phyloP scores from a whole-genome alignment of 2,113 vertebrate genomes.

The Lynx canadensis region DNA sequence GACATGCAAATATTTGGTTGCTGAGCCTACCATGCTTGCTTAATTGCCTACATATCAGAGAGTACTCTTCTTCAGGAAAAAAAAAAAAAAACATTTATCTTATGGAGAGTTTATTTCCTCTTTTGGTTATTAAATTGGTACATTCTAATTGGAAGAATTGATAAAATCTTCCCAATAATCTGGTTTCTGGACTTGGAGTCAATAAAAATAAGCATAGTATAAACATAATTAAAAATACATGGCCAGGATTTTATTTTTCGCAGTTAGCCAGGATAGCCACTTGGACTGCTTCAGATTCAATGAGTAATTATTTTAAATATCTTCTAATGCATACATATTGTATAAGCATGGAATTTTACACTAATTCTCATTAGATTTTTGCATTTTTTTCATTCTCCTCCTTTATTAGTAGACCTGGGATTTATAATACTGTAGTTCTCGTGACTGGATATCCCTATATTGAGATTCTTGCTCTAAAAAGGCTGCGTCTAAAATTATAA shows the following conservation, averaged over 20 bases:
- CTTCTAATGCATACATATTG: neutral
- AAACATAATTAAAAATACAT: conserved; percentile 24
- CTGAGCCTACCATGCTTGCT: neutral
- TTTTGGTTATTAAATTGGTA: neutral
- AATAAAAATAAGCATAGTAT: conserved; percentile 50
- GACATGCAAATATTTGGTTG: neutral
- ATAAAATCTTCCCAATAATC: conserved; percentile 20
- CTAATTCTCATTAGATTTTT: neutral
- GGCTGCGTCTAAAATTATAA: conserved; percentile 25
- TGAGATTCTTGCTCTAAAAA: conserved; percentile 46
- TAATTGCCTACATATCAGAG: neutral
- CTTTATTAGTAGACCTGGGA: neutral
- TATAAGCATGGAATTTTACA: conserved; percentile 6
- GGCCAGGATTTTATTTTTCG: conserved; percentile 3
- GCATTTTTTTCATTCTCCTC: neutral
- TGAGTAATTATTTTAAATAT: conserved; percentile 44
- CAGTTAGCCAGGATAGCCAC: neutral
- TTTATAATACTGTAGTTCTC: conserved; percentile 20
- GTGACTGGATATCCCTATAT: neutral
- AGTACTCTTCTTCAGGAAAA: neutral
- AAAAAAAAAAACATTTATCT: conserved; percentile 1
- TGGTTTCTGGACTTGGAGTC: conserved; percentile 29
- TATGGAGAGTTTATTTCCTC: neutral
- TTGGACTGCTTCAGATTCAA: neutral
- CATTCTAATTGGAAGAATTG: conserved; percentile 13